Conservation (phyloP, 2,888 invertebrate species). For the Empis stercorea region DNA sequence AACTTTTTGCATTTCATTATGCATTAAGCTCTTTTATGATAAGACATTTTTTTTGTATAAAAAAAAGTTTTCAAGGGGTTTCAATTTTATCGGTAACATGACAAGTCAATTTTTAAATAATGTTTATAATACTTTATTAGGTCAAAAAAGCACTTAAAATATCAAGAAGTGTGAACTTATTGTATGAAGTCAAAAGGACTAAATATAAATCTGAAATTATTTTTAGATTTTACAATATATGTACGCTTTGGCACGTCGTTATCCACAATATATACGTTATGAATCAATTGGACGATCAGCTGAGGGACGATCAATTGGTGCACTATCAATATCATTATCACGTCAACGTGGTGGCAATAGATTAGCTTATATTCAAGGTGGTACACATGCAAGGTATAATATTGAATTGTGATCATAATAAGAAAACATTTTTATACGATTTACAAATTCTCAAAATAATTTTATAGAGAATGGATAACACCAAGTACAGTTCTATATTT, state of each 20-base stretch:
- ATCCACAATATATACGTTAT: conserved; percentile 21
- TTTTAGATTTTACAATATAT: conserved; percentile 27
- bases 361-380: conserved; percentile 32
- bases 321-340: conserved; percentile 27
- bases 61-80: too few relatives aligned
- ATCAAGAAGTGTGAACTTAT: too few relatives aligned
- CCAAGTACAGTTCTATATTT: conserved; percentile 51
- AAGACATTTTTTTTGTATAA: too few relatives aligned
- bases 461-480: conserved; percentile 54
- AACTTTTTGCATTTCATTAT: too few relatives aligned
- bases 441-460: background rate
- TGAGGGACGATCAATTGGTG: conserved; percentile 31
- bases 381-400: conserved; percentile 22
- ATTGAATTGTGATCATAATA: too few relatives aligned
- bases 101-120: too few relatives aligned
- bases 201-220: too few relatives aligned
- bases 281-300: conserved; percentile 28
- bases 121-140: too few relatives aligned
- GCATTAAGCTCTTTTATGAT: too few relatives aligned
- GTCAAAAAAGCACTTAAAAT: too few relatives aligned
- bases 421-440: background rate
- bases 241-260: conserved; percentile 25
- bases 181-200: too few relatives aligned
- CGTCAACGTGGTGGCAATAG: conserved; percentile 18
- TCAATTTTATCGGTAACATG: too few relatives aligned